Evolutionary conservation across 2,888 invertebrate genomes (phyloP).

Genomic region (Nemotelus nigrinus): DNA sequence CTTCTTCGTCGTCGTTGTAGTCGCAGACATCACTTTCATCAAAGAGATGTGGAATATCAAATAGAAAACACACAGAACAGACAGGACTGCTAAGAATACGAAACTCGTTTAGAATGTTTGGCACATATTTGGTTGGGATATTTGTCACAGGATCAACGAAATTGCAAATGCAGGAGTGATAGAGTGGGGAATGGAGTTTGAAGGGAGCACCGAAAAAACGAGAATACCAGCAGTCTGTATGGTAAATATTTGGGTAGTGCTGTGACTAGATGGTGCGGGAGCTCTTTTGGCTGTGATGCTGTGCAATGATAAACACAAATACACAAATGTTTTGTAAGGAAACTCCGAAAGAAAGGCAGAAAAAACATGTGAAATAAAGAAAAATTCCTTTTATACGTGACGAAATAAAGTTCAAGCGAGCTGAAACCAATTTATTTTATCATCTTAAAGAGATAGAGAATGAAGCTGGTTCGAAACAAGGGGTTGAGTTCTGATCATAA

Average conservation of each 20-base stretch:
- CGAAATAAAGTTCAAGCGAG: conserved; percentile 47
- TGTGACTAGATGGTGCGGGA: too few relatives aligned
- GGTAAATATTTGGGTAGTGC: too few relatives aligned
- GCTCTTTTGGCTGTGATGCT: too few relatives aligned
- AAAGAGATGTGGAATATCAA: conserved; percentile 38
- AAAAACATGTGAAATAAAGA: conserved; percentile 18
- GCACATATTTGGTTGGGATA: conserved; percentile 48
- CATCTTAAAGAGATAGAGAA: neutral
- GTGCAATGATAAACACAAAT: conserved; percentile 36
- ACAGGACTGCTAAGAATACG: conserved; percentile 1
- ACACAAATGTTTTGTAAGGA: conserved; percentile 28
- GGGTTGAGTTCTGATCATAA: too few relatives aligned
- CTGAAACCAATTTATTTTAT: conserved; percentile 40
- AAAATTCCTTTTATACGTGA: conserved; percentile 50
- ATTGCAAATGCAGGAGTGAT: neutral
- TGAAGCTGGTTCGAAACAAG: neutral
- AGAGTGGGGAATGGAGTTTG: neutral
- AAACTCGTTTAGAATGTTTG: conserved; percentile 48
- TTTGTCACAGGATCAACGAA: conserved; percentile 39
- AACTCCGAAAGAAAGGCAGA: neutral
- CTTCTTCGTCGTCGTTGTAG: too few relatives aligned
- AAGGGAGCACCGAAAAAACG: neutral
- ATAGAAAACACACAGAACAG: conserved; percentile 14
- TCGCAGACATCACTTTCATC: conserved; percentile 2
- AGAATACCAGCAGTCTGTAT: too few relatives aligned